Evolutionary conservation across 1,140 invertebrate species (phyloP).

Genomic region (Heterodera carotae): DNA sequence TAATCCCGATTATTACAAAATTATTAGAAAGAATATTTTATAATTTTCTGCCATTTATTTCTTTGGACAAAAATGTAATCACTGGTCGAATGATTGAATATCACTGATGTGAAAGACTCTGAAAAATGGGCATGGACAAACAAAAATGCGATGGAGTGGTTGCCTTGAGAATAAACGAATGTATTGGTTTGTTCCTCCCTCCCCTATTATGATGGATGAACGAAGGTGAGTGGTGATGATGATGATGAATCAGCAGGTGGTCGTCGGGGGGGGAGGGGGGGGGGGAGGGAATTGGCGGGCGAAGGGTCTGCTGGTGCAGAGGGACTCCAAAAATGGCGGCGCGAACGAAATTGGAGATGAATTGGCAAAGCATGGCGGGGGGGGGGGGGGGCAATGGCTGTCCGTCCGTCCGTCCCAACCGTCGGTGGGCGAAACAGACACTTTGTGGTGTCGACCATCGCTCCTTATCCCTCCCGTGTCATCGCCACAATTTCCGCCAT

Average conservation of each 20-base stretch:
- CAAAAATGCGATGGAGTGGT: not conserved
- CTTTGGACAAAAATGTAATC: no score
- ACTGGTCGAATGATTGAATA: no score
- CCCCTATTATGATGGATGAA: not conserved
- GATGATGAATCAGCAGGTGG: not conserved
- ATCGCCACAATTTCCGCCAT: not conserved
- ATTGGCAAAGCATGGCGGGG: not conserved
- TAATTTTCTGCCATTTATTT: no score
- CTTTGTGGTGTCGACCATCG: not conserved
- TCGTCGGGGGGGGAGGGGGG: not conserved
- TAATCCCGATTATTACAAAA: no score
- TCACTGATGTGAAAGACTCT: no score
- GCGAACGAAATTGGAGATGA: not conserved
- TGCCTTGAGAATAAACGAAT: not conserved
- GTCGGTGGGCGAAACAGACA: no score
- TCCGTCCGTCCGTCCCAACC: not conserved
- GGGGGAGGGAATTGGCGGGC: not conserved
- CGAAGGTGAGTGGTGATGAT: not conserved
- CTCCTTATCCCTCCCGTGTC: not conserved
- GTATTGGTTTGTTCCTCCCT: not conserved
- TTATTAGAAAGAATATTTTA: no score
- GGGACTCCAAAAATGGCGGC: not conserved
- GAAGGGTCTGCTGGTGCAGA: no score
- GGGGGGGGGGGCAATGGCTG: no score
- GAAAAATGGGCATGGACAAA: not conserved